Evolutionary conservation across 2,888 invertebrate species (phyloP).

Genomic region (Mesorhabditis belari): DNA sequence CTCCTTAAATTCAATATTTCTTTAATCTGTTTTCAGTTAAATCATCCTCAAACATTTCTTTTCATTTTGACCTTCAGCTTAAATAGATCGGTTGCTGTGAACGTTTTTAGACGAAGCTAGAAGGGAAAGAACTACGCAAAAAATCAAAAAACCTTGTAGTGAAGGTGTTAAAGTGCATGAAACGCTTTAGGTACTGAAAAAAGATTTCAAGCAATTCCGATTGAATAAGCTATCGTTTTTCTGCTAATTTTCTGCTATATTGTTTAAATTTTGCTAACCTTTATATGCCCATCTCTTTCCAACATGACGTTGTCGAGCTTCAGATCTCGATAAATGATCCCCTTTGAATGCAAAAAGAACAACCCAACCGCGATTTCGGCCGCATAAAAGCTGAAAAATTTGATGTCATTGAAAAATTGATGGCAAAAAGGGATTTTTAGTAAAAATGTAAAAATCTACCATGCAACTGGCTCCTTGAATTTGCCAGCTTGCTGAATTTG

Average conservation of each 20-base stretch:
- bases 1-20: no score
- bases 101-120: no score
- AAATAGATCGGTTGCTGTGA: no score
- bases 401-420: not conserved
- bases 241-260: not conserved
- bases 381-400: constrained; percentile 76
- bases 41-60: no score
- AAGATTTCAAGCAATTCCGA: no score
- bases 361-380: constrained; percentile 97
- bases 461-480: constrained; percentile 98
- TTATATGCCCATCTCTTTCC: constrained; percentile 96
- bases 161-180: no score
- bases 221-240: no score
- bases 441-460: constrained; percentile 66
- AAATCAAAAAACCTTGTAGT: no score
- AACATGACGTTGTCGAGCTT: constrained; percentile 95
- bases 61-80: no score
- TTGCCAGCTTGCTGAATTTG: constrained; percentile 99
- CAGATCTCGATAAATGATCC: constrained; percentile 88
- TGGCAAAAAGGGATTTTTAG: not conserved
- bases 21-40: no score
- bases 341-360: constrained; percentile 86
- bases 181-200: no score
- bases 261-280: constrained; percentile 54
- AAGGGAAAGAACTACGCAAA: no score